Evolutionary conservation across 2,888 invertebrate species (phyloP).

Genomic region (Galerucella nymphaeae): DNA sequence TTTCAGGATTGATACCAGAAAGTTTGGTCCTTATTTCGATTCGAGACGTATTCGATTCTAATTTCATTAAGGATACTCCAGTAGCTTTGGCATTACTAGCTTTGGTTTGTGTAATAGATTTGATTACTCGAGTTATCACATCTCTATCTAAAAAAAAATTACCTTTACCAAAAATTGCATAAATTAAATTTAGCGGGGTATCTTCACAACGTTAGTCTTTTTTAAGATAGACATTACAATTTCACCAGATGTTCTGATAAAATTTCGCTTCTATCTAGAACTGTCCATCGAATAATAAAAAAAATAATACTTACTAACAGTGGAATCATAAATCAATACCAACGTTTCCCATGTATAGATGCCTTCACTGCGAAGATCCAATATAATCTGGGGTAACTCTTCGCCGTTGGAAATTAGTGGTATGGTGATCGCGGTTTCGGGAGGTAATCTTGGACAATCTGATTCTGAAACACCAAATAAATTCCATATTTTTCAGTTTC

Average conservation of each 20-base stretch:
- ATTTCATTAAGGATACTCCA: conserved; percentile 58
- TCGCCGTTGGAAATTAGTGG: conserved; percentile 77
- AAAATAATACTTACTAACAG: conserved; percentile 73
- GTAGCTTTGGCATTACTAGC: conserved; percentile 47
- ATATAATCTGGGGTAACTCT: conserved; percentile 81
- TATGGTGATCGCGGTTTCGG: conserved; percentile 75
- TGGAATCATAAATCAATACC: conserved; percentile 78
- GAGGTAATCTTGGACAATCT: conserved; percentile 81
- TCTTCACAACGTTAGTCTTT: too few species aligned
- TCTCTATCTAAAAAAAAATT: conserved; percentile 68
- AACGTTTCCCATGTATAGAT: conserved; percentile 79
- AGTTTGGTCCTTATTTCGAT: conserved; percentile 50
- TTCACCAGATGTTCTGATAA: too few species aligned
- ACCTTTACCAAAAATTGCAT: background rate
- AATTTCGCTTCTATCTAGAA: too few species aligned
- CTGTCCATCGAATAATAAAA: too few species aligned
- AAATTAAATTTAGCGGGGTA: too few species aligned
- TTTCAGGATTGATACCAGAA: conserved; percentile 54
- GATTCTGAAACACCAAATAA: conserved; percentile 67
- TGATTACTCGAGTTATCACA: conserved; percentile 74
- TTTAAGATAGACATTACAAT: too few species aligned
- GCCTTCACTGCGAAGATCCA: conserved; percentile 77
- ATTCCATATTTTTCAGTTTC: background rate
- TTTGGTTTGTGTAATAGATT: conserved; percentile 66
- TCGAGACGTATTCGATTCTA: conserved; percentile 49